Percentiles rank a stretch among this genome's conserved stretches.
Evolutionary conservation across 2,888 invertebrate genomes (phyloP).

Genomic region (Papilio protenor): DNA sequence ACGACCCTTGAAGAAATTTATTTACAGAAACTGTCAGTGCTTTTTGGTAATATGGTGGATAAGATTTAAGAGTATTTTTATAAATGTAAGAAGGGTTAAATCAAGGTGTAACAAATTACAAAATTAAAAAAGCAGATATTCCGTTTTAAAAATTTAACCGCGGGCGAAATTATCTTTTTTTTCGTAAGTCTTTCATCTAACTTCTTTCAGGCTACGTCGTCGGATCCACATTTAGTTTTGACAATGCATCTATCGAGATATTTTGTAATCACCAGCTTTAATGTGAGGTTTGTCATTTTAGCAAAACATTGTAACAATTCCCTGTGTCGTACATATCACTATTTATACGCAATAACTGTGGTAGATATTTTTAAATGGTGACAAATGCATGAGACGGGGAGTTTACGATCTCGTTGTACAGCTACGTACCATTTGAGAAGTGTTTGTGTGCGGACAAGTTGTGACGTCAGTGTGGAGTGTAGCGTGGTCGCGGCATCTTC

Average conservation of each 20-base stretch:
- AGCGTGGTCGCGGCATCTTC: constrained; percentile 60
- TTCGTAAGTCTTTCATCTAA: constrained; percentile 28
- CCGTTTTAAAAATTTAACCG: not conserved
- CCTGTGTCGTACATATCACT: constrained; percentile 10
- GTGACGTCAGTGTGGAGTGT: constrained; percentile 72
- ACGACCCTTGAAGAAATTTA: not conserved
- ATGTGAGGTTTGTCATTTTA: constrained; percentile 19
- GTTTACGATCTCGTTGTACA: constrained; percentile 21
- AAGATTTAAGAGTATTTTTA: too few relatives aligned
- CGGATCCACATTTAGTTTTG: constrained; percentile 10
- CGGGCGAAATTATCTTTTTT: not conserved
- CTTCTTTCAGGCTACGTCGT: constrained; percentile 20
- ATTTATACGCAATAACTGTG: not conserved
- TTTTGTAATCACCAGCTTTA: constrained; percentile 18
- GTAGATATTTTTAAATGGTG: not conserved
- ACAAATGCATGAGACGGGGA: constrained; percentile 18
- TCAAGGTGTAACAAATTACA: not conserved
- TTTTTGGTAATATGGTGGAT: too few relatives aligned
- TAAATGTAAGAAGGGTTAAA: constrained; percentile 5
- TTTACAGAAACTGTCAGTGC: too few relatives aligned
- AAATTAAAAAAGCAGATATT: not conserved
- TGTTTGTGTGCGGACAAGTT: constrained; percentile 54
- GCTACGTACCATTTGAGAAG: constrained; percentile 43
- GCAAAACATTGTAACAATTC: constrained; percentile 2
- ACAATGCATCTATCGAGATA: constrained; percentile 16